phyloP scores from a whole-genome alignment of 1,140 invertebrate genomes.

The Hirudo medicinalis region DNA sequence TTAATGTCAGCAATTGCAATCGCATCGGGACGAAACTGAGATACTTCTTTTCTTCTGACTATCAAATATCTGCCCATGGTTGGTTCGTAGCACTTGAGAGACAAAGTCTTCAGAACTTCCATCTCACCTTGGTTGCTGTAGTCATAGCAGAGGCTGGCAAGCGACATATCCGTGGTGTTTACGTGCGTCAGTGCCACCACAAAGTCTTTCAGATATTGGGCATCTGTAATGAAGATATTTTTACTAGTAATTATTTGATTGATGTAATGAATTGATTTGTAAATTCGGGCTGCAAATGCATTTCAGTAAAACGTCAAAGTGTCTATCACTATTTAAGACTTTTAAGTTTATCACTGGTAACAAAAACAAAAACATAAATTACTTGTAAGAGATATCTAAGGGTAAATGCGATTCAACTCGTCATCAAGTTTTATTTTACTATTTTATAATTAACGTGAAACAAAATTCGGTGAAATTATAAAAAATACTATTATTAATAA shows the following conservation, averaged over 20 bases:
- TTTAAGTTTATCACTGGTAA: too few species aligned
- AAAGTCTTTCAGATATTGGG: constrained; percentile 6
- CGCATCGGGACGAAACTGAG: background rate
- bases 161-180: background rate
- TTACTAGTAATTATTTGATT: too few species aligned
- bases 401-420: too few species aligned
- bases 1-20: constrained; percentile 9
- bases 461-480: too few species aligned
- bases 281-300: too few species aligned
- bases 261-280: too few species aligned
- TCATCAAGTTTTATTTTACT: too few species aligned
- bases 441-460: too few species aligned
- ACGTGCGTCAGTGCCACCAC: background rate
- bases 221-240: background rate
- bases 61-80: constrained; percentile 3
- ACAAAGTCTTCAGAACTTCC: background rate
- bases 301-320: background rate
- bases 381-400: too few species aligned
- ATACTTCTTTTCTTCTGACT: background rate
- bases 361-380: too few species aligned
- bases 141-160: background rate
- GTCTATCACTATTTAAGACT: background rate
- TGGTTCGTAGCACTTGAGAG: background rate
- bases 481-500: too few species aligned
- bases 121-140: background rate